Evolutionary conservation across 2,888 invertebrate species (phyloP).

Genomic region (Palloptera scutellata): DNA sequence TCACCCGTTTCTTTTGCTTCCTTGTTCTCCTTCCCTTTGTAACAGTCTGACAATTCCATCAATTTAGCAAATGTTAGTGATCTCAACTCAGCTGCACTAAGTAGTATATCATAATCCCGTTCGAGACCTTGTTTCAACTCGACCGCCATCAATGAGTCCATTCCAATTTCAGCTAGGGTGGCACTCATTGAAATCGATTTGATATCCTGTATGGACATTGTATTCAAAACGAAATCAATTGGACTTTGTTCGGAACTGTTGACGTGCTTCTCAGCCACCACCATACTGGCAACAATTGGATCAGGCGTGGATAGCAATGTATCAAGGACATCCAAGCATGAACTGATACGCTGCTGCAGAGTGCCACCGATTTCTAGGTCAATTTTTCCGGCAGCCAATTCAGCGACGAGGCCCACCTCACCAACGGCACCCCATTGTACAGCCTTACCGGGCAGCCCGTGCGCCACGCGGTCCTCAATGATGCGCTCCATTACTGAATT

Average conservation of each 20-base stretch:
- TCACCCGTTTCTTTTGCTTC: background rate
- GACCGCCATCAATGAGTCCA: slow-evolving; percentile 96
- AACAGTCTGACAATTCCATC: slow-evolving; percentile 45
- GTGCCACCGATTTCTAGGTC: slow-evolving; percentile 79
- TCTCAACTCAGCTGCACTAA: slow-evolving; percentile 60
- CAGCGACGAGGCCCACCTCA: slow-evolving; percentile 82
- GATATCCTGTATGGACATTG: slow-evolving; percentile 72
- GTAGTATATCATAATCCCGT: slow-evolving; percentile 79
- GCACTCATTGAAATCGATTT: slow-evolving; percentile 75
- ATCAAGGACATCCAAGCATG: slow-evolving; percentile 78
- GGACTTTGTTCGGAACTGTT: slow-evolving; percentile 70
- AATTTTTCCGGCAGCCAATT: slow-evolving; percentile 73
- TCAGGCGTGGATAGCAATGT: slow-evolving; percentile 74
- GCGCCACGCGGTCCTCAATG: slow-evolving; percentile 74
- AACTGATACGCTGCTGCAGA: slow-evolving; percentile 81
- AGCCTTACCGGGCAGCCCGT: slow-evolving; percentile 79
- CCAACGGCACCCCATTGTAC: slow-evolving; percentile 93
- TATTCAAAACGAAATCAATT: slow-evolving; percentile 75
- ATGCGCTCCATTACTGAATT: slow-evolving; percentile 90
- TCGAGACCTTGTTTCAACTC: slow-evolving; percentile 92
- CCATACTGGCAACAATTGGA: slow-evolving; percentile 80
- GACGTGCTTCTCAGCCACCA: slow-evolving; percentile 81
- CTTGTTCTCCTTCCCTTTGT: no score
- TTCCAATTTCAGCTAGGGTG: slow-evolving; percentile 86
- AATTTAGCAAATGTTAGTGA: slow-evolving; percentile 73